Evolutionary conservation across 1,140 invertebrate species (phyloP), one percentile per base, ranked within the genome.

Genomic region (Drusus annulatus): DNA sequence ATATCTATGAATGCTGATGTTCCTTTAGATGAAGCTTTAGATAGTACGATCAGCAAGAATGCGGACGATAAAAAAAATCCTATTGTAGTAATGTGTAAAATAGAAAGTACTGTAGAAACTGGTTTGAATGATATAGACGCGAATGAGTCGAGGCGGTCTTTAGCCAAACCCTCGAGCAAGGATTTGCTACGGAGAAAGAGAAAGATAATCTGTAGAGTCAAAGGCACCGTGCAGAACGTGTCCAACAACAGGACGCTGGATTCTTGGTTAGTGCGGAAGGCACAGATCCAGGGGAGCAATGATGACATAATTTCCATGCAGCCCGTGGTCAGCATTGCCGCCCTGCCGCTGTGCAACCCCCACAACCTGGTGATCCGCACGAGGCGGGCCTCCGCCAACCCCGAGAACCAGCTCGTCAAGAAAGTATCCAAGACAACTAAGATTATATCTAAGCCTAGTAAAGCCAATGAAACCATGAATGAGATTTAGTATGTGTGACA

Each of bases 341-440:
- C 82, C 10, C 58, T 84, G 21, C 89, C 90, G 4, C 91, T 90
- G 85, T 88, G 89, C 19, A 91, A 91, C 85, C 89, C 89, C 13
- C 90, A 91, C 84, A 85, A 91, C 83, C 85, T 91, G 62, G 89
- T 91, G 1, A 91, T 91, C 71, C 84, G 90, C 45, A 91, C 90
- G 8, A 81, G 91, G 23, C 85, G 90, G 31, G 89, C 90, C 73
- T 88, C 88, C 52, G 60, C 77, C 31, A 81, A 78, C 19, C 52
- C 83, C 1, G 80, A 84, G 60, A 69, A 76, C 10, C 58, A 84
- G 0, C 28, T 77, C 28, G 82, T 16, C 16, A 84, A 83, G 65
- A 85, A 84, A 83, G 56, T 84, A 50, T 77, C 73, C 19, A 83
- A 80, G 78, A 63, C 80, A 23, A 76, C 50, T 54, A 84, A 82